Evolutionary conservation across 2,888 invertebrate species (phyloP).

Genomic region (Agonopterix alstromeriana): DNA sequence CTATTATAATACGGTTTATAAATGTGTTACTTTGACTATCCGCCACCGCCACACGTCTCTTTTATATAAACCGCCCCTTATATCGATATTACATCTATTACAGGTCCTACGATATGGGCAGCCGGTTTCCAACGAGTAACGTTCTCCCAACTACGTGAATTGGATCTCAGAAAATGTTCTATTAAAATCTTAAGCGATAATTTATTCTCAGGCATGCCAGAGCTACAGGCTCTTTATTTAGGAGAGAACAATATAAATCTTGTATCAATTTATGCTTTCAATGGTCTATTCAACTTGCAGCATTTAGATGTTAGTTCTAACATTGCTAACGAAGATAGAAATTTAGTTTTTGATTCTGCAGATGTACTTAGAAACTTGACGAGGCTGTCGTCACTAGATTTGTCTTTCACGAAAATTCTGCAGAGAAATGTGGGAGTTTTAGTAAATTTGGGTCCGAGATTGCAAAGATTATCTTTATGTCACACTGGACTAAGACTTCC

Average conservation of each 20-base stretch:
- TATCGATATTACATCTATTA: too few species aligned
- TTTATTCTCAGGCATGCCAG: conserved; percentile 61
- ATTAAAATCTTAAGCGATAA: conserved; percentile 57
- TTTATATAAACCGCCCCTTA: too few species aligned
- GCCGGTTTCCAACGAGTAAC: conserved; percentile 25
- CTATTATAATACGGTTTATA: too few species aligned
- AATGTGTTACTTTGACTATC: too few species aligned
- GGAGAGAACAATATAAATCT: conserved; percentile 68
- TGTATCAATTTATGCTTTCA: conserved; percentile 55
- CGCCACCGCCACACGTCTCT: too few species aligned
- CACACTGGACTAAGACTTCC: conserved; percentile 52
- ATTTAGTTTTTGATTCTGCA: conserved; percentile 21
- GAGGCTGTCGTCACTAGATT: conserved; percentile 40
- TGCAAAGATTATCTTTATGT: conserved; percentile 56
- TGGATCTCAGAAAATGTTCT: conserved; percentile 76
- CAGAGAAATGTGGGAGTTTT: conserved; percentile 26
- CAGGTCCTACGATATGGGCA: conserved; percentile 35
- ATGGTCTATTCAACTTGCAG: conserved; percentile 40
- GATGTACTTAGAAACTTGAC: conserved; percentile 22
- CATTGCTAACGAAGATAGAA: conserved; percentile 16
- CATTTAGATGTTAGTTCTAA: conserved; percentile 76
- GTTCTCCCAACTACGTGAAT: conserved; percentile 57
- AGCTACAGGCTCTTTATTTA: conserved; percentile 65
- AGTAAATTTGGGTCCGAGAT: conserved; percentile 21
- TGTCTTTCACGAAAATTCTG: conserved; percentile 40